A percentile compares a stretch with the other conserved stretches of the same genome.
These are phyloP conservation scores for Engystomops pustulosus DNA, from an alignment of 2,113 vertebrate species.

Conservation along the genomic window DNA sequence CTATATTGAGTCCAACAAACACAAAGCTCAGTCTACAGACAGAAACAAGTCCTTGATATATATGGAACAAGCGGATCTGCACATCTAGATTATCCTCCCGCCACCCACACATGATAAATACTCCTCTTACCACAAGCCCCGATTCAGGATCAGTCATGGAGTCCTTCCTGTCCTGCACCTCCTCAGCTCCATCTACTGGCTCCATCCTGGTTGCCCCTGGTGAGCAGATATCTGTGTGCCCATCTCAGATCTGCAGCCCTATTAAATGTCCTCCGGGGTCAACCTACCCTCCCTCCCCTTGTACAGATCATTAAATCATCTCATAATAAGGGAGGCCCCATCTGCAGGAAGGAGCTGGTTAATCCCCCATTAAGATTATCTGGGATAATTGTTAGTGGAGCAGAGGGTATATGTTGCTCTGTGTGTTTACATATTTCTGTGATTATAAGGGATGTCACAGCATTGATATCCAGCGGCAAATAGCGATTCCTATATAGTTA, in stretches of 20 bases:
- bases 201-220: constrained; percentile 15
- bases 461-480: neutral
- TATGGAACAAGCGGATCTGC: neutral
- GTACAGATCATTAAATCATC: constrained; percentile 58
- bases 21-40: neutral
- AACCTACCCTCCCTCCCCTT: constrained; percentile 35
- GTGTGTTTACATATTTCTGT: constrained; percentile 38
- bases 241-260: constrained; percentile 36
- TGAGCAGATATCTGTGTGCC: constrained; percentile 32
- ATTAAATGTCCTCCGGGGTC: constrained; percentile 48
- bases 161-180: constrained; percentile 15
- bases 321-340: constrained; percentile 58
- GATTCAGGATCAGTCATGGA: neutral
- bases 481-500: neutral
- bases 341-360: constrained; percentile 53
- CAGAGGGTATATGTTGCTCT: constrained; percentile 49
- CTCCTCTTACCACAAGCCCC: constrained; percentile 37
- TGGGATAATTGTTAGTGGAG: constrained; percentile 57
- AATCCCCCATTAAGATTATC: constrained; percentile 61
- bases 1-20: neutral
- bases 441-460: neutral
- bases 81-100: neutral
- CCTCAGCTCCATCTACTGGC: constrained; percentile 32
- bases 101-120: neutral
- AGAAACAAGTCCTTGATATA: neutral